Evolutionary conservation across 2,113 vertebrate genomes (phyloP), one percentile per base, ranked within the genome.

Genomic region (Pseudopodoces humilis): DNA sequence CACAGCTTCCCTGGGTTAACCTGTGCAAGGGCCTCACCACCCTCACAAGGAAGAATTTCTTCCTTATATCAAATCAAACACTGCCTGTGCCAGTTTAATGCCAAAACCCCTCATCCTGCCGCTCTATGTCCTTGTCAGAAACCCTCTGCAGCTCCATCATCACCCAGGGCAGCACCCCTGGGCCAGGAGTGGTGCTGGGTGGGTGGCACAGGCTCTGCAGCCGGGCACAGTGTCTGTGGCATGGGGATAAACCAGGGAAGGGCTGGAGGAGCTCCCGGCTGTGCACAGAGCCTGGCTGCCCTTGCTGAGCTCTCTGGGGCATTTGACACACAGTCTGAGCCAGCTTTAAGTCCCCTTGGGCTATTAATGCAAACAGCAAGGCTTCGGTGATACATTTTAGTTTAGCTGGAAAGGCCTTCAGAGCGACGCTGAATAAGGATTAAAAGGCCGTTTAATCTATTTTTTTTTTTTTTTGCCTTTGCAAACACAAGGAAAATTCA

Each of bases 401-500:
- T 89, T 87, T 7, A 68, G 93, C 84, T 95, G 59, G 55, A 84
- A 63, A 69, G 71, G 69, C 90, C 77, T 79, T 74, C 69, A 18
- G 72, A 65, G 69, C 1, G 0, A 50, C 52, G 92, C 69, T 94
- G 95, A 89, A 78, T 86, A 91, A 86, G 69, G 70, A 91, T 92
- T 89, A 95, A 92, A 91, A 88, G 63, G 63, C 62, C 37, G 37
- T 88, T 86, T 95, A 56, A 41, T 92, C 2, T 47, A 4, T 74
- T 59, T 65, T 72, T 69, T 75, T 81, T 55, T 39, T 39, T 63
- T 78, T 82, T 58, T 68, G 46, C 15, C 39, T 75, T 89, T 75
- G 49, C 90, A 92, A 84, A 78, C 95, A 89, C 60, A 63, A 67
- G 84, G 87, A 65, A 87, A 96, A 95, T 95, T 89, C 84, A 87